phyloP scores from a whole-genome alignment of 2,113 vertebrate genomes.

The Argyrosomus japonicus region DNA sequence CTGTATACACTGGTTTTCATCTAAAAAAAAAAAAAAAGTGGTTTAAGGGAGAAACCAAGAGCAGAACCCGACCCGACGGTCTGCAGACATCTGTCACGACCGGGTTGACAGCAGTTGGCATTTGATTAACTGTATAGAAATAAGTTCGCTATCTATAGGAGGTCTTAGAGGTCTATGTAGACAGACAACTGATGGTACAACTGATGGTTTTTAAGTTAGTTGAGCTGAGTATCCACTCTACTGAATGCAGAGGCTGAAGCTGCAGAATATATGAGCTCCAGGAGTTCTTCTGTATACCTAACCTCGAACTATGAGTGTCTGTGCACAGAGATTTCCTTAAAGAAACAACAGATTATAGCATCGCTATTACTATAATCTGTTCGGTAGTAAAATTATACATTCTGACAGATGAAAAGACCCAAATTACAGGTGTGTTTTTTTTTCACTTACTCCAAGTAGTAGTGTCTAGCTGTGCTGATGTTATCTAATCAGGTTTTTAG shows the following conservation, averaged over 20 bases:
- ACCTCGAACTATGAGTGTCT: not conserved
- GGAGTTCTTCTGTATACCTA: not conserved
- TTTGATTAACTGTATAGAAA: not conserved
- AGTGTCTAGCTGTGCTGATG: not conserved
- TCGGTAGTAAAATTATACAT: not conserved
- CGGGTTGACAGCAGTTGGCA: not conserved
- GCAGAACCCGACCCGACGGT: no score
- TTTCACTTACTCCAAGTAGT: not conserved
- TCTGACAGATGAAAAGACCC: not conserved
- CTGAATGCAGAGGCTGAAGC: not conserved
- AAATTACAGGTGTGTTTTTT: not conserved
- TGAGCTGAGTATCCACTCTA: not conserved
- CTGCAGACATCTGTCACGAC: no score
- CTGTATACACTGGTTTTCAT: no score
- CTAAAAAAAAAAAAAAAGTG: no score
- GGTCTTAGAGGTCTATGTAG: not conserved
- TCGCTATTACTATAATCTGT: not conserved
- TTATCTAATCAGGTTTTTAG: slow-evolving; percentile 21
- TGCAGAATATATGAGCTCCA: not conserved
- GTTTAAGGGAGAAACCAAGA: not conserved
- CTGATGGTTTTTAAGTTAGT: no score
- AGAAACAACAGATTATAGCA: not conserved
- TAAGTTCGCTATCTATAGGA: not conserved
- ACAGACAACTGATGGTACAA: not conserved
- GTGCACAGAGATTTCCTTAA: not conserved